phyloP scores from a whole-genome alignment of 2,113 vertebrate species.

The Acanthochromis polyacanthus region DNA sequence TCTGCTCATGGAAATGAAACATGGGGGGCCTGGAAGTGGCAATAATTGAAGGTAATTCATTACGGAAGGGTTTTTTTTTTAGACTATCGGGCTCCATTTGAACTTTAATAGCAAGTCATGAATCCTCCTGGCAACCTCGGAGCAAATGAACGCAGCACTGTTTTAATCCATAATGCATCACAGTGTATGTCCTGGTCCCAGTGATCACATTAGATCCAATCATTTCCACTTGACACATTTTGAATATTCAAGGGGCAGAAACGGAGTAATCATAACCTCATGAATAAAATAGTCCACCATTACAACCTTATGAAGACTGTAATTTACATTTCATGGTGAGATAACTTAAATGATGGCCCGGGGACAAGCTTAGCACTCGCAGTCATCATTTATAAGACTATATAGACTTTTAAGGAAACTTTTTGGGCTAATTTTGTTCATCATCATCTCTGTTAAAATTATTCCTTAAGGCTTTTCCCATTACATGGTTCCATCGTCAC shows the following conservation, averaged over 20 bases:
- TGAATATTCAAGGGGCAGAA: slow-evolving; percentile 77
- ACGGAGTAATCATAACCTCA: slow-evolving; percentile 73
- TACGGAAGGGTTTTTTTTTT: slow-evolving; percentile 50
- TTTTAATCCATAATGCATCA: slow-evolving; percentile 70
- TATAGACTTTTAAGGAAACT: slow-evolving; percentile 64
- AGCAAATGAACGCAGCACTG: slow-evolving; percentile 6
- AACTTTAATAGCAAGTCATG: slow-evolving; percentile 33
- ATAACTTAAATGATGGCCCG: slow-evolving; percentile 63
- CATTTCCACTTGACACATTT: slow-evolving; percentile 68
- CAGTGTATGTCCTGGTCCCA: slow-evolving; percentile 33
- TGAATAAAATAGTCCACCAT: slow-evolving; percentile 78
- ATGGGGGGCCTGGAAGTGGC: not conserved
- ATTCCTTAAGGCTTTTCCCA: slow-evolving; percentile 61
- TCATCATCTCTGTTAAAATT: slow-evolving; percentile 55
- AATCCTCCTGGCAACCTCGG: slow-evolving; percentile 47
- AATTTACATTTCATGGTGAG: slow-evolving; percentile 71
- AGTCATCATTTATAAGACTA: slow-evolving; percentile 64
- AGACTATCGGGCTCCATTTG: slow-evolving; percentile 26
- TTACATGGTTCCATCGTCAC: slow-evolving; percentile 59
- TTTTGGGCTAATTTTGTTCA: slow-evolving; percentile 66
- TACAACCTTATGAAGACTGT: slow-evolving; percentile 71
- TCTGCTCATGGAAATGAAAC: slow-evolving; percentile 41
- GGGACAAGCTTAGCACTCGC: slow-evolving; percentile 52
- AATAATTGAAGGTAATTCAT: slow-evolving; percentile 64
- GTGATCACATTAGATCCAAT: slow-evolving; percentile 59